A percentile compares a stretch with the other conserved stretches of the same genome.
Evolutionary conservation across 2,113 vertebrate genomes (phyloP).

Genomic region (Anser cygnoides): DNA sequence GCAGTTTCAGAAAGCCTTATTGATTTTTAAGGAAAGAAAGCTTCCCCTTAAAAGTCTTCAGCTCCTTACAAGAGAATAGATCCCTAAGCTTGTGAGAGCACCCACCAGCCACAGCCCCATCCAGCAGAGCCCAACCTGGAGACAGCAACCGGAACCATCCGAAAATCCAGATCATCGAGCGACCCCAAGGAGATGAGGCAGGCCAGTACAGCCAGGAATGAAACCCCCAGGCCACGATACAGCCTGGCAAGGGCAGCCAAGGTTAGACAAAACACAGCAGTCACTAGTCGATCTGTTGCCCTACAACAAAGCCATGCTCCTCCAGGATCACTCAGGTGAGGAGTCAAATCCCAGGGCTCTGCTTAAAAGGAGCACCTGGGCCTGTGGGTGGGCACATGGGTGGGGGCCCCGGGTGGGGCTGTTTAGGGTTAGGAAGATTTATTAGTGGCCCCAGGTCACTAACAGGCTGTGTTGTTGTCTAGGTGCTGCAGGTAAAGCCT

Average conservation of each 20-base stretch:
- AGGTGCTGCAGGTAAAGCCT: fast-evolving
- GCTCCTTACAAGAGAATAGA: fast-evolving
- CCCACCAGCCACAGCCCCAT: background rate
- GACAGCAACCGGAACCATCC: fast-evolving
- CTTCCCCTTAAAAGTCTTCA: fast-evolving
- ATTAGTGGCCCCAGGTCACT: background rate
- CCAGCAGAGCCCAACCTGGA: background rate
- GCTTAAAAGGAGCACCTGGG: background rate
- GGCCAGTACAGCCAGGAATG: fast-evolving
- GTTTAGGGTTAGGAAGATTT: background rate
- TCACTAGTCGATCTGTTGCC: fast-evolving
- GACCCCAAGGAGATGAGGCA: background rate
- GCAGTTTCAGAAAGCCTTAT: background rate
- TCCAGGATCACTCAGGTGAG: fast-evolving
- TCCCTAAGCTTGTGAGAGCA: fast-evolving
- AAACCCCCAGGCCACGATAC: fast-evolving
- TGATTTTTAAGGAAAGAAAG: background rate
- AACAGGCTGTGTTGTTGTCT: fast-evolving
- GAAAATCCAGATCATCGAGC: background rate
- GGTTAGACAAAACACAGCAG: fast-evolving
- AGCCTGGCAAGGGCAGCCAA: fast-evolving
- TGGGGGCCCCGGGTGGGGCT: background rate
- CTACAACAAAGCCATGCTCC: fast-evolving
- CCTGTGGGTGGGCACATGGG: background rate
- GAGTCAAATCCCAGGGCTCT: fast-evolving